phyloP scores from a whole-genome alignment of 2,888 invertebrate genomes.

The Drosophila meridionalis region DNA sequence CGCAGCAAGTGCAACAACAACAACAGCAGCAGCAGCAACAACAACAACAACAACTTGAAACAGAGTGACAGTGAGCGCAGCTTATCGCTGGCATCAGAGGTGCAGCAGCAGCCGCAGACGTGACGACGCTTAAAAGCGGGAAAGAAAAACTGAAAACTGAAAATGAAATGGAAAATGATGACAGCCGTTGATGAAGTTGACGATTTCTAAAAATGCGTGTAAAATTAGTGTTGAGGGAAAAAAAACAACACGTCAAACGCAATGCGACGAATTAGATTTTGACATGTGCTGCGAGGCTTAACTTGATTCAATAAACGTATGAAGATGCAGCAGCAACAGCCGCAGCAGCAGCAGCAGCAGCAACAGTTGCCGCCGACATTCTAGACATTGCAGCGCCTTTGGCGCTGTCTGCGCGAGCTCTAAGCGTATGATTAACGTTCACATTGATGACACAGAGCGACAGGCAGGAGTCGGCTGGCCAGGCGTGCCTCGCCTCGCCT shows the following conservation, averaged over 20 bases:
- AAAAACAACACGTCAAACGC: conserved; percentile 77
- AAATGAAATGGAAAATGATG: conserved; percentile 59
- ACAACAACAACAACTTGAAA: conserved; percentile 4
- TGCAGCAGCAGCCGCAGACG: conserved; percentile 49
- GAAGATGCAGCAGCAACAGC: conserved; percentile 3
- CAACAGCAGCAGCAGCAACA: conserved; percentile 3
- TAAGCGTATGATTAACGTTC: conserved; percentile 81
- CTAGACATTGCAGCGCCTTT: conserved; percentile 20
- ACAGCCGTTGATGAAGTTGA: conserved; percentile 81
- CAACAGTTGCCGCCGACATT: conserved; percentile 10
- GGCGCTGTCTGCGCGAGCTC: conserved; percentile 73
- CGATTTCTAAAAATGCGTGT: conserved; percentile 82
- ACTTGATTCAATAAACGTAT: conserved; percentile 71
- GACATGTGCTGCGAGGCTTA: conserved; percentile 54
- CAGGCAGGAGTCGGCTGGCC: conserved; percentile 28
- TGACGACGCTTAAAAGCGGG: conserved; percentile 56
- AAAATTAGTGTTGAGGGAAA: conserved; percentile 74
- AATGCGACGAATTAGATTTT: conserved; percentile 78
- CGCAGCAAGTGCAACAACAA: conserved; percentile 34
- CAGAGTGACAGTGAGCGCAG: conserved; percentile 57
- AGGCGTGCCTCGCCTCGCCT: conserved; percentile 27
- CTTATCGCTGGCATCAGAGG: conserved; percentile 71
- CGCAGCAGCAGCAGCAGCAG: conserved; percentile 1
- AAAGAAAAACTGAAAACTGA: conserved; percentile 4
- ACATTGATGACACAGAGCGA: conserved; percentile 70